Conservation (phyloP, 2,888 invertebrate species). For the Xanthorhoe designata region DNA sequence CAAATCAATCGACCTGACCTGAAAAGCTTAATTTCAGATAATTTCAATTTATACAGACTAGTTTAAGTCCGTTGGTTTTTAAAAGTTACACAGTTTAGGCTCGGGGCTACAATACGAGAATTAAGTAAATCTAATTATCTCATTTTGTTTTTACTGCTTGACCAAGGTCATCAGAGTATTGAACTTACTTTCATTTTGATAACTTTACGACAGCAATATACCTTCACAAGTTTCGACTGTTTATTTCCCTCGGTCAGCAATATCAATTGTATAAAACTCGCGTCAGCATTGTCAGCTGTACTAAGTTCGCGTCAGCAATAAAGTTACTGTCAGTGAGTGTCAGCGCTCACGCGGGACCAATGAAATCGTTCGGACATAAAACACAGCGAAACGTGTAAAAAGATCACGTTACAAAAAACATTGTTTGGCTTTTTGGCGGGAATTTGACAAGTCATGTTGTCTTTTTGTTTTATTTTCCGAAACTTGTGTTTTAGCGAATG, state of each 20-base stretch:
- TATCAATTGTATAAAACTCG: neutral
- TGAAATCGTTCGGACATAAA: neutral
- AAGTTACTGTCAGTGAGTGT: no score
- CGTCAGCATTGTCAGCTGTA: slow-evolving; percentile 10
- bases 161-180: slow-evolving; percentile 15
- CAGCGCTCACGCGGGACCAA: no score
- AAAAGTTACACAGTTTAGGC: neutral
- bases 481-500: no score
- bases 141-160: neutral
- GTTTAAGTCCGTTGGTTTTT: neutral
- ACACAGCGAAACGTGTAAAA: neutral
- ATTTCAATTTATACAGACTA: slow-evolving; percentile 16
- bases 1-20: neutral
- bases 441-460: no score
- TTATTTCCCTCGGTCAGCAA: neutral
- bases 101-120: neutral
- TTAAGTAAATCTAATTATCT: neutral
- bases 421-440: no score
- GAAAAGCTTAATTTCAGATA: neutral
- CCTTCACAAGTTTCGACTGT: neutral
- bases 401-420: neutral
- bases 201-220: slow-evolving; percentile 19
- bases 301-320: slow-evolving; percentile 6
- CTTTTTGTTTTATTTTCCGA: no score
- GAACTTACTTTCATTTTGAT: slow-evolving; percentile 27